These are phyloP conservation scores for Stenolophus ochropezus DNA, from an alignment of 2,888 invertebrate species.

Conservation along the genomic window DNA sequence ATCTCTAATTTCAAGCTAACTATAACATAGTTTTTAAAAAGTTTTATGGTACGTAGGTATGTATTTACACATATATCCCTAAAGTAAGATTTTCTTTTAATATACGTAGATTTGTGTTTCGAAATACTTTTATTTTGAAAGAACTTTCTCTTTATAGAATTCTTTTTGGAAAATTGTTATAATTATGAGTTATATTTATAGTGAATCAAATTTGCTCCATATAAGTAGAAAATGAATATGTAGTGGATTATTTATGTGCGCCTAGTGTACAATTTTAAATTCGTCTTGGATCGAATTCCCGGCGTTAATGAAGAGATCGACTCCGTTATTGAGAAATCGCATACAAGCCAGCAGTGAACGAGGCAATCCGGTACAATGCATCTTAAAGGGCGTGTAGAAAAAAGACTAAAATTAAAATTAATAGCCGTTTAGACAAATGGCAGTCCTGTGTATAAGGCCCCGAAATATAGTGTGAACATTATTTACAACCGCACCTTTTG, in stretches of 20 bases:
- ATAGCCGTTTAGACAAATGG: conserved; percentile 71
- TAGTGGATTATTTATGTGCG: not conserved
- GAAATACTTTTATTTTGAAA: too few species aligned
- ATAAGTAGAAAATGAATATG: not conserved
- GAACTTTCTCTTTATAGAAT: too few species aligned
- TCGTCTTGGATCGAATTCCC: conserved; percentile 27
- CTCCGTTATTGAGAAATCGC: conserved; percentile 52
- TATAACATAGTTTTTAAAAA: too few species aligned
- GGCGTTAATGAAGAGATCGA: conserved; percentile 45
- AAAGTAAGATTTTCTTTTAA: too few species aligned
- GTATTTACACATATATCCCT: too few species aligned
- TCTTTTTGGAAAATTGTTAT: too few species aligned
- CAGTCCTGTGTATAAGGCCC: conserved; percentile 69
- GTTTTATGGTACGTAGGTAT: too few species aligned
- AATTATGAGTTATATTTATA: too few species aligned
- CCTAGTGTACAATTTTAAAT: conserved; percentile 38
- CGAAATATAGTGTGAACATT: conserved; percentile 72
- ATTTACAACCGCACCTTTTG: conserved; percentile 72
- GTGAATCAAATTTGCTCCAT: too few species aligned
- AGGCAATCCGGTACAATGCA: conserved; percentile 52
- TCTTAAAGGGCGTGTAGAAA: conserved; percentile 65
- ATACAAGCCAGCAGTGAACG: conserved; percentile 36
- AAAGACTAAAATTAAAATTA: conserved; percentile 71
- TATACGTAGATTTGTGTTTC: too few species aligned
- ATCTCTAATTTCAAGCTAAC: too few species aligned